Conservation (phyloP, 30 jellyfish, hydroid and myxozoan genomes). For the Hydractinia echinata region DNA sequence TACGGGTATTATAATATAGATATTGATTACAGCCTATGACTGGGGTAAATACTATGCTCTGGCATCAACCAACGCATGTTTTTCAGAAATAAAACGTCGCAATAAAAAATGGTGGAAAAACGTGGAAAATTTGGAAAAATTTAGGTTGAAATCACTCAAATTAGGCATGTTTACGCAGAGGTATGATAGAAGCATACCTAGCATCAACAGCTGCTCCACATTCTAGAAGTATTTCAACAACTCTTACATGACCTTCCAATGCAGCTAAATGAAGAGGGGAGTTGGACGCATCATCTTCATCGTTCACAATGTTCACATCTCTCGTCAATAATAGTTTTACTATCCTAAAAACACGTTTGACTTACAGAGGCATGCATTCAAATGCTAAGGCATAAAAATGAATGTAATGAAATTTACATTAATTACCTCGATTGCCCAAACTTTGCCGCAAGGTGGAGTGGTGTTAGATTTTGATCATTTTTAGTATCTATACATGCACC, state of each 20-base stretch:
- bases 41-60: too few species aligned
- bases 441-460: constrained; percentile 94
- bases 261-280: constrained; percentile 99
- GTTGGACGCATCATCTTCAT: constrained; percentile 82
- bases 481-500: constrained; percentile 92
- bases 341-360: constrained; percentile 35
- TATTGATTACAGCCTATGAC: too few species aligned
- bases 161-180: too few species aligned
- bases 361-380: not conserved
- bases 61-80: not conserved
- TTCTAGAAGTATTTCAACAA: constrained; percentile 59
- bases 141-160: too few species aligned
- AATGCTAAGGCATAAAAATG: not conserved
- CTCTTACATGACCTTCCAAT: constrained; percentile 78
- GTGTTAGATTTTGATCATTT: constrained; percentile 90
- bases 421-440: constrained; percentile 89
- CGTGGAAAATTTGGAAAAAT: not conserved
- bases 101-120: too few species aligned
- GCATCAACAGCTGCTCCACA: constrained; percentile 99
- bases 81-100: not conserved
- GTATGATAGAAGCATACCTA: constrained; percentile 44
- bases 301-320: constrained; percentile 53
- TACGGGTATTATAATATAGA: too few species aligned
- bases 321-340: constrained; percentile 64
- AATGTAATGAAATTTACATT: not conserved